These are phyloP conservation scores for Nyctalus aviator DNA, from an alignment of 2,797 vertebrate genomes.

Conservation along the genomic window DNA sequence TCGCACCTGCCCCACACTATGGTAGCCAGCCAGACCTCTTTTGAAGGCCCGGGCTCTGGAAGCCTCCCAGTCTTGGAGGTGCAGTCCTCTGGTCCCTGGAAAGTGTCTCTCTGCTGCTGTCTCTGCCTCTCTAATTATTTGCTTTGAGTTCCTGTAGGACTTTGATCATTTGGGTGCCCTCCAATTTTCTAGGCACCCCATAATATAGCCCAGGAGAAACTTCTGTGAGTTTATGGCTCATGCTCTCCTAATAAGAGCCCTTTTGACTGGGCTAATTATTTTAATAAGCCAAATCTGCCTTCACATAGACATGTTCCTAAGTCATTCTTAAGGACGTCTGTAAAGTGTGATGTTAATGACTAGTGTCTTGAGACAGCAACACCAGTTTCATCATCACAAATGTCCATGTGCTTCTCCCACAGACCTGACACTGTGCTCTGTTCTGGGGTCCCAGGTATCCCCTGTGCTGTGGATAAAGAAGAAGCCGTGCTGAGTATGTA, in stretches of 20 bases:
- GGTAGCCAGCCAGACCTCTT: neutral
- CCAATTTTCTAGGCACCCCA: neutral
- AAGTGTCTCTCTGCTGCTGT: neutral
- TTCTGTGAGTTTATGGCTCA: neutral
- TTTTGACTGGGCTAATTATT: neutral
- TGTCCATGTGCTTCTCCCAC: neutral
- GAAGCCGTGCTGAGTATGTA: fast-evolving
- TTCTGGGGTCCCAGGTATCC: neutral
- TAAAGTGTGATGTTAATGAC: neutral
- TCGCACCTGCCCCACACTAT: fast-evolving
- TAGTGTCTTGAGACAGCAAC: neutral
- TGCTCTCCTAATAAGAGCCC: neutral
- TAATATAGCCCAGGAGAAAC: neutral
- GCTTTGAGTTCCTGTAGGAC: neutral
- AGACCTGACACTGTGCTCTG: neutral
- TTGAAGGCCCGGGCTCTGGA: neutral
- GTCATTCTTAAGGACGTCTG: neutral
- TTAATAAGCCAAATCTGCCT: neutral
- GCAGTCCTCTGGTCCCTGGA: neutral
- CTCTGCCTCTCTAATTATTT: neutral
- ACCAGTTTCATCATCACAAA: neutral
- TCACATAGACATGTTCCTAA: neutral
- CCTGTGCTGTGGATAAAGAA: neutral
- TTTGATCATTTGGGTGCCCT: neutral
- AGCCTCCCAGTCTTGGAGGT: neutral